phyloP scores from a whole-genome alignment of 2,888 invertebrate genomes.

The Mantis religiosa region DNA sequence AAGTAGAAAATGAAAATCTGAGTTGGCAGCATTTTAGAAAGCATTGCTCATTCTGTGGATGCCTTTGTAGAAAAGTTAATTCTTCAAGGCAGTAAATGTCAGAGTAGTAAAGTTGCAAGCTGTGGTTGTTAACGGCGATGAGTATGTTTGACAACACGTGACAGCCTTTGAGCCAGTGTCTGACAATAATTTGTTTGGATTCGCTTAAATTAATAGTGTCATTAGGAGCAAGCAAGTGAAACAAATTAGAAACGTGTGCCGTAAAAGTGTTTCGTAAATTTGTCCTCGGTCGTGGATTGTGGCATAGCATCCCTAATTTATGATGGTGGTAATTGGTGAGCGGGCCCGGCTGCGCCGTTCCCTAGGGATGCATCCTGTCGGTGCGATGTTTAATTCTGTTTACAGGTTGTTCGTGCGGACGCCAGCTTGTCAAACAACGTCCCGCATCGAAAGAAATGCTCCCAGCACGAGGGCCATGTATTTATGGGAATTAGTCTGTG shows the following conservation, averaged over 20 bases:
- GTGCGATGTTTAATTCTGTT: background rate
- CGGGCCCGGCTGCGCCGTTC: background rate
- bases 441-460: background rate
- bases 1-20: too few species aligned
- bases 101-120: background rate
- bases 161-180: background rate
- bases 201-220: background rate
- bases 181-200: background rate
- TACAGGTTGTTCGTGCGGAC: background rate
- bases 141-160: background rate
- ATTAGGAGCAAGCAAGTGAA: background rate
- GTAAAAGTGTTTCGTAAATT: background rate
- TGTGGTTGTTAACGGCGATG: background rate
- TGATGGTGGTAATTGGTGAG: background rate
- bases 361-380: background rate
- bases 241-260: background rate
- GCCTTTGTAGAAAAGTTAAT: background rate
- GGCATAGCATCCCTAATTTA: background rate
- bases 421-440: background rate
- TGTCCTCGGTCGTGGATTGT: background rate
- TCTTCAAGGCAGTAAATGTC: background rate
- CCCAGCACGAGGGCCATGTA: background rate
- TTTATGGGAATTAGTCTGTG: background rate
- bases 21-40: too few species aligned
- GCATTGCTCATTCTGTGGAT: too few species aligned